A percentile compares a stretch with the other conserved stretches of the same genome.
Conservation (phyloP, 30 jellyfish, hydroid and myxozoan genomes). For the Aurelia sp. region DNA sequence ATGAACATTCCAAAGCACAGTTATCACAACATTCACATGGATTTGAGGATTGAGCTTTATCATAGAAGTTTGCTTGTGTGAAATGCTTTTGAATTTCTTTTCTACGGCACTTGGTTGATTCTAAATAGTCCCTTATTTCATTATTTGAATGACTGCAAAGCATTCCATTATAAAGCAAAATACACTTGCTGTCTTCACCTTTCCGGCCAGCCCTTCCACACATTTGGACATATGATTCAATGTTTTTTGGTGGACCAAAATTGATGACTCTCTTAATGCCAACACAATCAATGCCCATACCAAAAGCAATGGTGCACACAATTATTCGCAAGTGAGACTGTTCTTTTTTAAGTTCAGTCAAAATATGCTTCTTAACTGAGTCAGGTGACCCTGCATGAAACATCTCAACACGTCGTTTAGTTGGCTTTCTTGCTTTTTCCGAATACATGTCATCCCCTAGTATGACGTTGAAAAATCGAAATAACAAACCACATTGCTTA, state of each 20-base stretch:
- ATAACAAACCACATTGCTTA: constrained; percentile 32
- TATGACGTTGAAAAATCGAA: constrained; percentile 4
- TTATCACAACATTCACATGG: constrained; percentile 20
- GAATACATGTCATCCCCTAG: not conserved
- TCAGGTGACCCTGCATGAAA: constrained; percentile 43
- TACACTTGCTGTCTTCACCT: constrained; percentile 36
- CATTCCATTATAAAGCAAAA: constrained; percentile 24
- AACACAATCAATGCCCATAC: constrained; percentile 35
- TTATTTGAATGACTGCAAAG: constrained; percentile 25
- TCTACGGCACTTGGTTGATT: constrained; percentile 15
- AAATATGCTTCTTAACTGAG: constrained; percentile 24
- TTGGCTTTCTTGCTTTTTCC: no score
- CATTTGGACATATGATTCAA: constrained; percentile 25
- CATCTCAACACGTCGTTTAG: constrained; percentile 23
- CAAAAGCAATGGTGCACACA: constrained; percentile 32
- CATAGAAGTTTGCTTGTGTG: constrained; percentile 14
- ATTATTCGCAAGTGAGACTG: constrained; percentile 16
- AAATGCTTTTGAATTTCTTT: constrained; percentile 22
- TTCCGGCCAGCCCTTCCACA: constrained; percentile 48
- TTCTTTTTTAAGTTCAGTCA: constrained; percentile 8
- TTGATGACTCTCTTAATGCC: constrained; percentile 17
- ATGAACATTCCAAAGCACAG: constrained; percentile 20
- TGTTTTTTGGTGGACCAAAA: constrained; percentile 29
- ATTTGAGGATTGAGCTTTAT: constrained; percentile 16
- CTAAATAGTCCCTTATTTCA: constrained; percentile 26